A percentile compares a stretch with the other conserved stretches of the same genome.
phyloP scores from a whole-genome alignment of 2,888 invertebrate species.

The Cynaeus angustus region DNA sequence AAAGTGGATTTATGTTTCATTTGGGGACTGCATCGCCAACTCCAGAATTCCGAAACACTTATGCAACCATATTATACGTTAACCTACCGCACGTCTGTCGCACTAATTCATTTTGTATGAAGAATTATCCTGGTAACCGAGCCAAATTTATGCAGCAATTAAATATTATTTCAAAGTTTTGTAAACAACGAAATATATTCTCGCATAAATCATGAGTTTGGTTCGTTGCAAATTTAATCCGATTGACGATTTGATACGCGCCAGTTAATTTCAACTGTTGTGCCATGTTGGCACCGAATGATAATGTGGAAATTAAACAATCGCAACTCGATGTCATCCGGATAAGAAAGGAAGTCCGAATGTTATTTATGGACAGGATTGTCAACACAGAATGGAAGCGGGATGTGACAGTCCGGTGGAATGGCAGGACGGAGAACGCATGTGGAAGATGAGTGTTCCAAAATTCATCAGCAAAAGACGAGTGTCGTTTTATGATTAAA shows the following conservation, averaged over 20 bases:
- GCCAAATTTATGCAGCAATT: slow-evolving; percentile 3
- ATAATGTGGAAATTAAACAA: slow-evolving; percentile 49
- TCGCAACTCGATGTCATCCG: slow-evolving; percentile 35
- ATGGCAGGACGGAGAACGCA: neutral
- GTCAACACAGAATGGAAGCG: slow-evolving; percentile 7
- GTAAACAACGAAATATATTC: slow-evolving; percentile 16
- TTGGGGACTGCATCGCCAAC: too few species aligned
- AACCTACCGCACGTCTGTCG: slow-evolving; percentile 7
- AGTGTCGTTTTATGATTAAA: neutral
- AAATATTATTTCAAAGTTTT: slow-evolving; percentile 16
- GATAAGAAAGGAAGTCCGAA: slow-evolving; percentile 38
- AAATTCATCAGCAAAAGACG: neutral
- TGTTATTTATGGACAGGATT: slow-evolving; percentile 34
- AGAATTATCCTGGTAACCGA: neutral
- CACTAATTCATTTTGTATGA: slow-evolving; percentile 22
- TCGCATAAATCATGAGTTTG: slow-evolving; percentile 21
- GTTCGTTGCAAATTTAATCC: slow-evolving; percentile 32
- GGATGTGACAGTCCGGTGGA: neutral
- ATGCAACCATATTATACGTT: slow-evolving; percentile 6
- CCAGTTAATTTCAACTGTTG: slow-evolving; percentile 44
- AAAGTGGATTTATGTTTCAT: too few species aligned
- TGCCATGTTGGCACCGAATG: slow-evolving; percentile 38
- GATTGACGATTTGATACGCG: slow-evolving; percentile 40
- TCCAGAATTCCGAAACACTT: neutral
- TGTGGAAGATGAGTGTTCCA: neutral